Conservation (phyloP, 2,113 vertebrate genomes). For the Plectropomus leopardus region DNA sequence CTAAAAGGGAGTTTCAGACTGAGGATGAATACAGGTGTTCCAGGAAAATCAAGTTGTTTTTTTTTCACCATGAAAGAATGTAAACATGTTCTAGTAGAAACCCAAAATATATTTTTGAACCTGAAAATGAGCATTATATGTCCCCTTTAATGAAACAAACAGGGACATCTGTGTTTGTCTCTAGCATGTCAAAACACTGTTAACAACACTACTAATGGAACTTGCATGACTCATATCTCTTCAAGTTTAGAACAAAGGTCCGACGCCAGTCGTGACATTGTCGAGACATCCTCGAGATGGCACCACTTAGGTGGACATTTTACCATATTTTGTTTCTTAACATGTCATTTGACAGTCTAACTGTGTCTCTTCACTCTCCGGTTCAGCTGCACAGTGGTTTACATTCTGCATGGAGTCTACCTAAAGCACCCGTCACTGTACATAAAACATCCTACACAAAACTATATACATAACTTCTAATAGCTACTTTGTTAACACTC, state of each 20-base stretch:
- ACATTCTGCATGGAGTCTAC: conserved; percentile 51
- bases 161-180: background rate
- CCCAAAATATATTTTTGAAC: too few species aligned
- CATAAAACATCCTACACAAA: conserved; percentile 5
- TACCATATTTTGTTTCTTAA: background rate
- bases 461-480: background rate
- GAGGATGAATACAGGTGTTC: too few species aligned
- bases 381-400: conserved; percentile 18
- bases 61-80: too few species aligned
- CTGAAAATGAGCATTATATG: too few species aligned
- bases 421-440: conserved; percentile 8
- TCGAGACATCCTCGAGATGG: background rate
- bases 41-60: too few species aligned
- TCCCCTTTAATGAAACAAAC: background rate
- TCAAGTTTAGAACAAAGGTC: background rate
- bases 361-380: background rate
- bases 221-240: background rate
- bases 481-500: conserved; percentile 67
- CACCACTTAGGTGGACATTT: conserved; percentile 9
- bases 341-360: background rate
- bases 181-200: background rate
- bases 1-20: too few species aligned
- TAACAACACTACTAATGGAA: background rate
- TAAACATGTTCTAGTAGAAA: too few species aligned
- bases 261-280: background rate